phyloP scores from a whole-genome alignment of 2,797 vertebrate genomes.

The Neosilurus hyrtlii region DNA sequence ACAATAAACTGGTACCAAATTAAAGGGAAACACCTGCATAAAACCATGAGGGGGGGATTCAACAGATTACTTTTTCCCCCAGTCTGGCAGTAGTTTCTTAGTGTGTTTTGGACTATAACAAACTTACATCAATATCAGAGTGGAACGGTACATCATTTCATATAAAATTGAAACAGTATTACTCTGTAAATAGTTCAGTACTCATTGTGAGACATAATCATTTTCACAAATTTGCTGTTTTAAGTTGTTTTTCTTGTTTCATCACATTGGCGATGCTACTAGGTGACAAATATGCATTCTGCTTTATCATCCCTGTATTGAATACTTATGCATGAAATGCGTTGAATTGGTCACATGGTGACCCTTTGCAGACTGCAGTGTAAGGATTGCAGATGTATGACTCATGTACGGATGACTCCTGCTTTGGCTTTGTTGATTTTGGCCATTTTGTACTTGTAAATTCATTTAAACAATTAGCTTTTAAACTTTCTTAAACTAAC shows the following conservation, averaged over 20 bases:
- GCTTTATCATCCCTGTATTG: neutral
- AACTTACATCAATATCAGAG: neutral
- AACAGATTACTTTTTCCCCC: too few relatives aligned
- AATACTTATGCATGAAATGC: conserved; percentile 20
- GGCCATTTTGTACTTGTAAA: conserved; percentile 42
- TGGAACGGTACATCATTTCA: neutral
- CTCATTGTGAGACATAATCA: neutral
- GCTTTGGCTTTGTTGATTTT: neutral
- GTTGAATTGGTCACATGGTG: conserved; percentile 26
- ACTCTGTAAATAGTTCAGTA: neutral
- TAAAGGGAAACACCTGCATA: neutral
- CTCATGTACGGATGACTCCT: neutral
- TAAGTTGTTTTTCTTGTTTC: conserved; percentile 7
- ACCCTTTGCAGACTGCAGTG: neutral
- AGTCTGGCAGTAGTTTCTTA: neutral
- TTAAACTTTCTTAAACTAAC: neutral
- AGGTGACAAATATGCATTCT: conserved; percentile 18
- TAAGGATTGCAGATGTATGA: neutral
- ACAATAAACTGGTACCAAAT: neutral
- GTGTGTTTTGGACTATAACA: neutral
- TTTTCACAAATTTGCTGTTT: conserved; percentile 5
- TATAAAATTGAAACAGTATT: conserved; percentile 28
- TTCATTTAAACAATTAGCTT: conserved; percentile 12
- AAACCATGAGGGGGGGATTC: too few relatives aligned
- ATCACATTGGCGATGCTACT: conserved; percentile 24